Evolutionary conservation across 2,113 vertebrate species (phyloP).

Genomic region (Puffinus mauretanicus): DNA sequence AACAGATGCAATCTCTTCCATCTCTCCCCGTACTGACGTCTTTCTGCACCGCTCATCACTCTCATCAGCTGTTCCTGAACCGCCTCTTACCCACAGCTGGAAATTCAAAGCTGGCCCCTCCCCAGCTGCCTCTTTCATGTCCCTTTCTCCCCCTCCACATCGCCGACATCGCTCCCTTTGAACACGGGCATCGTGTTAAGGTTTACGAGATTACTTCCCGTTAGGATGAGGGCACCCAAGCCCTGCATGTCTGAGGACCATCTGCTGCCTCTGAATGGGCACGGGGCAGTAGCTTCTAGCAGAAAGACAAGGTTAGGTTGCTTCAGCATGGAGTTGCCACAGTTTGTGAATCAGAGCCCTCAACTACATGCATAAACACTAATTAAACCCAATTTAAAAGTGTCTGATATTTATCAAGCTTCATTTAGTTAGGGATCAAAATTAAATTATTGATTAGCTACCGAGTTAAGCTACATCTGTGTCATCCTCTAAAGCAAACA

Average conservation of each 20-base stretch:
- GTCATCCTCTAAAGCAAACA: background rate
- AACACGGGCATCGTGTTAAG: rapidly evolving
- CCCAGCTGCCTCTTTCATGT: constrained; percentile 9
- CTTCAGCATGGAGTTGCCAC: background rate
- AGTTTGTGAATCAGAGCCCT: constrained; percentile 39
- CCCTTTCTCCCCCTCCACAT: background rate
- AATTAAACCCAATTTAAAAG: constrained; percentile 45
- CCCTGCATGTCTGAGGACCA: background rate
- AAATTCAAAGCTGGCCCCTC: constrained; percentile 39
- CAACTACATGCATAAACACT: constrained; percentile 30
- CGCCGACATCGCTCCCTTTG: background rate
- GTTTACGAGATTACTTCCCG: constrained; percentile 1
- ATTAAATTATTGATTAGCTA: constrained; percentile 47
- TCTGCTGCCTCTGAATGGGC: background rate
- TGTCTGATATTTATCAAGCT: constrained; percentile 40
- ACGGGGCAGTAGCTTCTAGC: background rate
- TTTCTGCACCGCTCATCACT: constrained; percentile 4
- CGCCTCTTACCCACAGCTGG: background rate
- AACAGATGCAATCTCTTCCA: constrained; percentile 27
- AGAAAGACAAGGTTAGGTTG: background rate
- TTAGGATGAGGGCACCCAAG: background rate
- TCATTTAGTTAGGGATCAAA: constrained; percentile 46
- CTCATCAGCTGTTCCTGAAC: constrained; percentile 44
- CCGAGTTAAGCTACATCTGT: background rate
- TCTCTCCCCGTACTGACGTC: background rate